phyloP scores from a whole-genome alignment of 1,140 invertebrate species.

The Drosophila malerkotliana region DNA sequence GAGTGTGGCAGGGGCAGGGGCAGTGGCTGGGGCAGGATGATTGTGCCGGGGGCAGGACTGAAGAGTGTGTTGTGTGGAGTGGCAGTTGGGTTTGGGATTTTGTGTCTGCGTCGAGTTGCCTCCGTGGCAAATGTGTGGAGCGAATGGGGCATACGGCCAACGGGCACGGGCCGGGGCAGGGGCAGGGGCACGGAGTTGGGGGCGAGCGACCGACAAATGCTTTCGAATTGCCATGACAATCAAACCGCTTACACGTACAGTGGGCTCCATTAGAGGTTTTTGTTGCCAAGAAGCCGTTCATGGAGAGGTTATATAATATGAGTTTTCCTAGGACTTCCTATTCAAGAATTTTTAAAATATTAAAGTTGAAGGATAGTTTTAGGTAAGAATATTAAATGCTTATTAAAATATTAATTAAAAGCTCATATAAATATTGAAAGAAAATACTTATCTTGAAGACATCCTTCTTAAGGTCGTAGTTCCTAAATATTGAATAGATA shows the following conservation, averaged over 20 bases:
- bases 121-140: conserved; percentile 28
- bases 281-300: not conserved
- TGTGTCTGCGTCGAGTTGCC: conserved; percentile 37
- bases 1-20: conserved; percentile 18
- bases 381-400: too few relatives aligned
- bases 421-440: too few relatives aligned
- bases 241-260: conserved; percentile 80
- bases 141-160: not conserved
- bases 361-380: not conserved
- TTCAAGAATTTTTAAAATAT: not conserved
- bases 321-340: not conserved
- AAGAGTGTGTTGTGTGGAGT: conserved; percentile 8
- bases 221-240: conserved; percentile 82
- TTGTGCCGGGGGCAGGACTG: conserved; percentile 10
- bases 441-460: too few relatives aligned
- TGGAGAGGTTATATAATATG: not conserved
- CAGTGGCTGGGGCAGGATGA: not conserved
- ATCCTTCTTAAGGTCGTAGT: too few relatives aligned
- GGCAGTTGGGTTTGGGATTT: conserved; percentile 29
- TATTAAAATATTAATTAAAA: too few relatives aligned
- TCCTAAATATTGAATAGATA: too few relatives aligned
- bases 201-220: conserved; percentile 74
- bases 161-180: not conserved
- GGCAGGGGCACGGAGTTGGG: not conserved
- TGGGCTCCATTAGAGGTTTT: conserved; percentile 31